A percentile compares a stretch with the other conserved stretches of the same genome.
These are phyloP conservation scores for Galemys pyrenaicus DNA, from an alignment of 2,113 vertebrate genomes.

Conservation along the genomic window DNA sequence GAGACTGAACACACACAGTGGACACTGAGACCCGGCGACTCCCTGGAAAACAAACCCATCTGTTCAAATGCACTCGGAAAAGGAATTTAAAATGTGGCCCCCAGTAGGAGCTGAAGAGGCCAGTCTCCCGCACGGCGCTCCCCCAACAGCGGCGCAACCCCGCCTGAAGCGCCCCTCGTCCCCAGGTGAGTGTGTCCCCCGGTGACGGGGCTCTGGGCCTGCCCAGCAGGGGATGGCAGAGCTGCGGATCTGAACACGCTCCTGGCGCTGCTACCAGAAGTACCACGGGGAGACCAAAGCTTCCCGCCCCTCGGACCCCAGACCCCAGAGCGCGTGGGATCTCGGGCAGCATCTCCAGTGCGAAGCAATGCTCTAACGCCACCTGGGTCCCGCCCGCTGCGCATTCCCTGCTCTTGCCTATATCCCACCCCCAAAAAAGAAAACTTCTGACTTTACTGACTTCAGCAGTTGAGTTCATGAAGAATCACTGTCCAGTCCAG, in stretches of 20 bases:
- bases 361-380: not conserved
- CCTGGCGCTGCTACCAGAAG: not conserved
- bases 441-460: not conserved
- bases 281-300: not conserved
- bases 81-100: not conserved
- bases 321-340: too few species aligned
- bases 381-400: not conserved
- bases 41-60: not conserved
- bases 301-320: too few species aligned
- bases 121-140: not conserved
- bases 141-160: not conserved
- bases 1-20: too few species aligned
- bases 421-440: not conserved
- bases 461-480: not conserved
- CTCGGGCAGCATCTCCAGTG: not conserved
- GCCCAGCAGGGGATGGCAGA: not conserved
- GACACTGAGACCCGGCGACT: not conserved
- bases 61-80: not conserved
- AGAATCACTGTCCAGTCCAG: not conserved
- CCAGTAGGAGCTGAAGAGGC: not conserved
- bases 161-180: not conserved
- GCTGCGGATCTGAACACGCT: not conserved
- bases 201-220: not conserved
- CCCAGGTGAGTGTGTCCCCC: not conserved
- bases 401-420: not conserved